A percentile compares a stretch with the other conserved stretches of the same genome.
Conservation (phyloP, 1,140 invertebrate species). For the Drosophila repletoides region DNA sequence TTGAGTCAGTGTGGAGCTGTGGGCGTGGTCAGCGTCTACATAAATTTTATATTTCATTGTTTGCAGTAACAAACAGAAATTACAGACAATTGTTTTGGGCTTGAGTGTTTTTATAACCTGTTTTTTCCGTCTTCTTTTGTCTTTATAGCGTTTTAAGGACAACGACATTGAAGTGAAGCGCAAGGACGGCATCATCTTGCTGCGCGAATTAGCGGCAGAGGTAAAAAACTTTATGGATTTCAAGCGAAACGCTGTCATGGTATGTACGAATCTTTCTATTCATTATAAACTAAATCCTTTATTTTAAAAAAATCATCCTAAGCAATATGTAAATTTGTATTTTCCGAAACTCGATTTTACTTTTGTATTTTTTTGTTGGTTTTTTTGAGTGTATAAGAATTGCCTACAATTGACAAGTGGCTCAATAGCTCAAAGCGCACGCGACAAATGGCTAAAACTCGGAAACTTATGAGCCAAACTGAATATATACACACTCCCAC, state of each 20-base stretch:
- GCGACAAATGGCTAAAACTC: constrained; percentile 26
- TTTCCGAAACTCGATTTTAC: no score
- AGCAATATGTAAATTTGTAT: no score
- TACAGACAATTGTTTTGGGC: constrained; percentile 42
- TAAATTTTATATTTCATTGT: constrained; percentile 63
- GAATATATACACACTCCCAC: constrained; percentile 40
- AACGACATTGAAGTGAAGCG: constrained; percentile 87
- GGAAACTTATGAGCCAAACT: constrained; percentile 50
- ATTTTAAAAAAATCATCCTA: neutral
- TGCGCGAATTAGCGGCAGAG: constrained; percentile 91
- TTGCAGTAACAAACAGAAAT: constrained; percentile 3
- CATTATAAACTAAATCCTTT: neutral
- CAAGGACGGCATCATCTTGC: constrained; percentile 91
- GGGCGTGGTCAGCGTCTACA: constrained; percentile 22
- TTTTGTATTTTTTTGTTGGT: no score
- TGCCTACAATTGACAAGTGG: constrained; percentile 64
- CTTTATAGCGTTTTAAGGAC: constrained; percentile 89
- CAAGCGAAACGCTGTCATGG: constrained; percentile 94
- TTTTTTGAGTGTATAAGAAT: no score
- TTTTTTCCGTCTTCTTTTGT: constrained; percentile 24
- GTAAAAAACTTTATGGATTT: constrained; percentile 96
- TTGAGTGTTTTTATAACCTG: constrained; percentile 42
- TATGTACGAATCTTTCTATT: no score
- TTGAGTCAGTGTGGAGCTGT: neutral
- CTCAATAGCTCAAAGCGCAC: constrained; percentile 63